Conservation (phyloP, 2,797 vertebrate genomes). For the Lophotriccus pileatus region DNA sequence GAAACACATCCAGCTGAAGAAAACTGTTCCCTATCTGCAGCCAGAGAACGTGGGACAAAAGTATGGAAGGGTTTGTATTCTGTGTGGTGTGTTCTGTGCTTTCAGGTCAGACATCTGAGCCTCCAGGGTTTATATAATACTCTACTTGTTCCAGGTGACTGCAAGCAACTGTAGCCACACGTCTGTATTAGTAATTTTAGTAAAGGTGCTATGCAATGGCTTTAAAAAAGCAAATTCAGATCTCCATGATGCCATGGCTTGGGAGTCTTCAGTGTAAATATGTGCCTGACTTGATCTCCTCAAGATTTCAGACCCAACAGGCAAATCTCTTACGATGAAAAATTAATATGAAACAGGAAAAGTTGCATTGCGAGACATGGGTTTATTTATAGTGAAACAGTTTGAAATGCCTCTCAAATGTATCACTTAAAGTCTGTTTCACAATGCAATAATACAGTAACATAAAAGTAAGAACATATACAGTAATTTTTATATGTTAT, state of each 20-base stretch:
- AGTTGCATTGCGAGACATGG: background rate
- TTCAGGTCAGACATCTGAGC: slow-evolving; percentile 74
- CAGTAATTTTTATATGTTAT: background rate
- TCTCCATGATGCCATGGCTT: background rate
- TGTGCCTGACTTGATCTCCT: slow-evolving; percentile 58
- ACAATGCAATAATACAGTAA: background rate
- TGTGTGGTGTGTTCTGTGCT: background rate
- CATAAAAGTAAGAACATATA: background rate
- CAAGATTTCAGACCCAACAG: slow-evolving; percentile 31
- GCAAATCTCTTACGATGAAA: slow-evolving; percentile 25
- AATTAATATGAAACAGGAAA: background rate
- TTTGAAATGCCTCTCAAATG: background rate
- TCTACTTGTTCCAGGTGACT: slow-evolving; percentile 78
- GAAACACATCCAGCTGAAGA: background rate
- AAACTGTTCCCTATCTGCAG: background rate
- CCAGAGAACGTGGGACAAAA: background rate
- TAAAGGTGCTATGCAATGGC: slow-evolving; percentile 2
- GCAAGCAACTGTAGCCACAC: slow-evolving; percentile 72
- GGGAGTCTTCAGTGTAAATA: background rate
- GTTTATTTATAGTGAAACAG: background rate
- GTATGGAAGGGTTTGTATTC: background rate
- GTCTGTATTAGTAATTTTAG: background rate
- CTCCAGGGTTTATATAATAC: slow-evolving; percentile 72
- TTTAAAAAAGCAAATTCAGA: background rate
- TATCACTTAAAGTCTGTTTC: background rate